These are phyloP conservation scores for Indri indri DNA, from an alignment of 2,113 vertebrate genomes.

Conservation along the genomic window DNA sequence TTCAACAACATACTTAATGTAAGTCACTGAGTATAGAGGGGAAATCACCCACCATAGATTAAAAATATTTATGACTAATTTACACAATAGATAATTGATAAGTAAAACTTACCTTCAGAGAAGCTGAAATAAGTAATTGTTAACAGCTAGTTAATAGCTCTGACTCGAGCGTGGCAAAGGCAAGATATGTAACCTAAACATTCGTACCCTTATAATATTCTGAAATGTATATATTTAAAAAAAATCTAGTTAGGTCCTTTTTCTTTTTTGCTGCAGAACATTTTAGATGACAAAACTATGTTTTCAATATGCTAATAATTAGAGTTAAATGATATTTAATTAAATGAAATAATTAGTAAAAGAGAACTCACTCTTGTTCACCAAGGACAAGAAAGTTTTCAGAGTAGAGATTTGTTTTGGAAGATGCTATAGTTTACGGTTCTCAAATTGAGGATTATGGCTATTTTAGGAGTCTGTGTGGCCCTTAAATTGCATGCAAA, in stretches of 20 bases:
- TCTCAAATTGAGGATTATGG: neutral
- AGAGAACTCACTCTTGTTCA: neutral
- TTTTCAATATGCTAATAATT: slow-evolving; percentile 30
- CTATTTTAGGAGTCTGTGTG: neutral
- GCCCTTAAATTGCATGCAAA: neutral
- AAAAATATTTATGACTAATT: slow-evolving; percentile 47
- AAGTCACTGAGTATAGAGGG: neutral
- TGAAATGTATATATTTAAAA: no score
- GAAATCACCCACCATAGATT: neutral
- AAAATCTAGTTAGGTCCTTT: neutral
- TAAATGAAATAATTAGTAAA: slow-evolving; percentile 54
- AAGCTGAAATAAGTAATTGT: slow-evolving; percentile 34
- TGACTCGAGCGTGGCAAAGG: no score
- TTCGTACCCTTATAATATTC: no score
- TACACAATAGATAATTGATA: neutral
- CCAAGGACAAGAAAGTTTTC: slow-evolving; percentile 31
- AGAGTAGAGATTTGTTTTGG: neutral
- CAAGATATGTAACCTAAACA: no score
- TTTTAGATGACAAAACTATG: slow-evolving; percentile 18
- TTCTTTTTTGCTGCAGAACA: neutral
- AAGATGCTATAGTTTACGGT: neutral
- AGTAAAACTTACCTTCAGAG: neutral
- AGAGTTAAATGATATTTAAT: slow-evolving; percentile 32
- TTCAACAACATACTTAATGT: neutral
- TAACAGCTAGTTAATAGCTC: neutral